These are phyloP conservation scores for Rhabdomys pumilio DNA, from an alignment of 2,797 vertebrate species.

Conservation along the genomic window DNA sequence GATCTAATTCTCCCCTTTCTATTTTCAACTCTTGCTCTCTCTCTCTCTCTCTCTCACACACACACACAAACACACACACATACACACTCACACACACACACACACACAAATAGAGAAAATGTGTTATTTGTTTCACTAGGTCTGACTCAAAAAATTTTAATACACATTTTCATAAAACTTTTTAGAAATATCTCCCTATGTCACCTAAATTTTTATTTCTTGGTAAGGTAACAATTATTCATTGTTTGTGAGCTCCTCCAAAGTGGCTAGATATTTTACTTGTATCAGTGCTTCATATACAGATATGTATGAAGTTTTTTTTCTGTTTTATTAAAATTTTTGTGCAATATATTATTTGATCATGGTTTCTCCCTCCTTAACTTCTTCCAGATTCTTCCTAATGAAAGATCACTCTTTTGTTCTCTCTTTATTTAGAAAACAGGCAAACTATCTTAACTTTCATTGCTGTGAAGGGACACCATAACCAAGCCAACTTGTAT, in stretches of 20 bases:
- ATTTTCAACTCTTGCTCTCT: not conserved
- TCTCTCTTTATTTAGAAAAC: not conserved
- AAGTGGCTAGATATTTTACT: slow-evolving; percentile 42
- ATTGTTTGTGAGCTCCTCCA: not conserved
- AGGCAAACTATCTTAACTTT: not conserved
- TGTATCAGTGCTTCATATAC: not conserved
- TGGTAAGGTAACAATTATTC: not conserved
- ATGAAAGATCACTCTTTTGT: too few relatives aligned
- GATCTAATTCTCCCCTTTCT: not conserved
- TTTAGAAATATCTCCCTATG: slow-evolving; percentile 9
- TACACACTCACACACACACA: not conserved
- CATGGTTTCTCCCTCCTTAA: not conserved
- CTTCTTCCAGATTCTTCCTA: not conserved
- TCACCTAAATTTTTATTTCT: not conserved
- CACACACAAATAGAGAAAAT: not conserved
- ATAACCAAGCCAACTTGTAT: too few relatives aligned
- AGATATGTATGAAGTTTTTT: not conserved
- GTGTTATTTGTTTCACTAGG: not conserved
- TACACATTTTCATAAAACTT: not conserved
- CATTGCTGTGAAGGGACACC: too few relatives aligned
- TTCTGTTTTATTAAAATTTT: not conserved
- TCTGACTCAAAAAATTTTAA: not conserved
- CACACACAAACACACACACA: not conserved
- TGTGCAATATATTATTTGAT: not conserved
- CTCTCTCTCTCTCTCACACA: not conserved